Evolutionary conservation across 2,888 invertebrate species (phyloP).

Genomic region (Ceraclea dissimilis): DNA sequence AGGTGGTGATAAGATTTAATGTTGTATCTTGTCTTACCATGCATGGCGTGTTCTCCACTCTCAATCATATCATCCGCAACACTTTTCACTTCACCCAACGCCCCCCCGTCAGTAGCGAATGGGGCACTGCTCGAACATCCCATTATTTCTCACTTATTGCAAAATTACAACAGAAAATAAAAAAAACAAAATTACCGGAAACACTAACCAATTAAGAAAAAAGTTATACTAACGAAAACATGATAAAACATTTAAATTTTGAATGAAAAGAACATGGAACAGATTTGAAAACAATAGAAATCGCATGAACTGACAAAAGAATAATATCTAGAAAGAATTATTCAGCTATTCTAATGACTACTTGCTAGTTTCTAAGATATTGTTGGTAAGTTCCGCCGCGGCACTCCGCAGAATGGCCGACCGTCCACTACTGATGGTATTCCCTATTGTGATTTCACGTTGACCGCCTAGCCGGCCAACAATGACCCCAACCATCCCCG

Average conservation of each 20-base stretch:
- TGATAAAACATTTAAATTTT: too few relatives aligned
- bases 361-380: not conserved
- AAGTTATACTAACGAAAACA: not conserved
- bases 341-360: not conserved
- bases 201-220: slow-evolving; percentile 1
- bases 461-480: slow-evolving; percentile 22
- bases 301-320: not conserved
- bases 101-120: slow-evolving; percentile 23
- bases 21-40: slow-evolving; percentile 22
- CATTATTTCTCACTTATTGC: slow-evolving; percentile 9
- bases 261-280: too few relatives aligned
- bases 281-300: not conserved
- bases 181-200: not conserved
- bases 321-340: too few relatives aligned
- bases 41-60: slow-evolving; percentile 23
- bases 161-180: not conserved
- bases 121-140: slow-evolving; percentile 26
- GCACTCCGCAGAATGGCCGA: slow-evolving; percentile 15
- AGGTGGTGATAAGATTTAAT: too few relatives aligned
- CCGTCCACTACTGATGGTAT: slow-evolving; percentile 16
- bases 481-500: slow-evolving; percentile 20
- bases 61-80: slow-evolving; percentile 22
- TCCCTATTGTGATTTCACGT: slow-evolving; percentile 9
- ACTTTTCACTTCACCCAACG: slow-evolving; percentile 22
- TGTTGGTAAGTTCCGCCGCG: not conserved